These are phyloP conservation scores for Gorilla gorilla DNA, from an alignment of 2,113 vertebrate genomes.

Conservation along the genomic window DNA sequence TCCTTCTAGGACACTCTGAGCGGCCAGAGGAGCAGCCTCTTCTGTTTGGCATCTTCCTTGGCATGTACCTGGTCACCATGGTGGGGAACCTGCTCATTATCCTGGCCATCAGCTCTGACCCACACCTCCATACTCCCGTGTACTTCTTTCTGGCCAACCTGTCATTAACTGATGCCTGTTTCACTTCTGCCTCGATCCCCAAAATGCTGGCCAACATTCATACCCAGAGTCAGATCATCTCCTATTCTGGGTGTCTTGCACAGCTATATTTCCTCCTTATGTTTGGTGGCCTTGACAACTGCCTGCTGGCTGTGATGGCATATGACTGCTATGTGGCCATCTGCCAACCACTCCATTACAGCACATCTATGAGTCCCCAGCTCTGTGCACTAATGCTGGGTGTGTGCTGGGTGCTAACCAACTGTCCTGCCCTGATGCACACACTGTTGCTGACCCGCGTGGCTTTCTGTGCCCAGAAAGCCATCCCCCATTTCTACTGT, in stretches of 20 bases:
- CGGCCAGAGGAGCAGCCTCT: slow-evolving; percentile 10
- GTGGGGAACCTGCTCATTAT: slow-evolving; percentile 78
- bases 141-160: slow-evolving; percentile 78
- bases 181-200: slow-evolving; percentile 56
- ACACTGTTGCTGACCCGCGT: slow-evolving; percentile 51
- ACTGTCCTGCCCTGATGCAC: slow-evolving; percentile 57
- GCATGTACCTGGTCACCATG: slow-evolving; percentile 76
- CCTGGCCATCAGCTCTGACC: slow-evolving; percentile 68
- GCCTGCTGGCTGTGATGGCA: slow-evolving; percentile 76
- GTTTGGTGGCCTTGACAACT: slow-evolving; percentile 74
- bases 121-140: slow-evolving; percentile 81
- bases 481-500: slow-evolving; percentile 65
- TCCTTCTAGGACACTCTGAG: slow-evolving; percentile 68
- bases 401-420: slow-evolving; percentile 57
- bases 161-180: slow-evolving; percentile 61
- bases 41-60: slow-evolving; percentile 64
- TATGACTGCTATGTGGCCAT: slow-evolving; percentile 72
- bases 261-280: slow-evolving; percentile 74
- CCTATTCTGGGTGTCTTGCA: slow-evolving; percentile 61
- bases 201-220: slow-evolving; percentile 72
- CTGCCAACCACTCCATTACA: slow-evolving; percentile 67
- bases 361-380: slow-evolving; percentile 34
- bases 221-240: slow-evolving; percentile 49
- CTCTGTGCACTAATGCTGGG: slow-evolving; percentile 54
- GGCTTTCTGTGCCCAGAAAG: slow-evolving; percentile 61